Evolutionary conservation across 1,140 invertebrate genomes (phyloP).

Genomic region (Pseudachorutes palmiensis): DNA sequence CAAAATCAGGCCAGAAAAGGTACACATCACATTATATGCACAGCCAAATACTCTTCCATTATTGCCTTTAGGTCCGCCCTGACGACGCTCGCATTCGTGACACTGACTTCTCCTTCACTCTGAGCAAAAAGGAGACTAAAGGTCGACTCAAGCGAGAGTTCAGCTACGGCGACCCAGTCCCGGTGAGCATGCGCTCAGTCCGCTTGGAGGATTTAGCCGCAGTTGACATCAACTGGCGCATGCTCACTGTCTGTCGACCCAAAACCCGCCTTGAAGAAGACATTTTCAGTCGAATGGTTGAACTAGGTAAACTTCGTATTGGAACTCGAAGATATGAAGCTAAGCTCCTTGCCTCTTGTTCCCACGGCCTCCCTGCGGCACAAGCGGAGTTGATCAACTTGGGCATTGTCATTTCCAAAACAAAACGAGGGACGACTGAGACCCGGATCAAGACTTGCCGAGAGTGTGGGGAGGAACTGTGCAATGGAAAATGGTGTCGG

Average conservation of each 20-base stretch:
- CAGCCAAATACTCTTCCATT: neutral
- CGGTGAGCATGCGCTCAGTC: conserved; percentile 67
- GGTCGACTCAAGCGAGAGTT: conserved; percentile 21
- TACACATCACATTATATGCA: conserved; percentile 40
- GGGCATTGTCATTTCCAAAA: conserved; percentile 34
- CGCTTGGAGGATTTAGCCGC: conserved; percentile 68
- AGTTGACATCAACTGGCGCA: conserved; percentile 85
- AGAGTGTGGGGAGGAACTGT: conserved; percentile 78
- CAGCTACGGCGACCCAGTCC: conserved; percentile 61
- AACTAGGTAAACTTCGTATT: conserved; percentile 66
- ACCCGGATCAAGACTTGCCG: conserved; percentile 48
- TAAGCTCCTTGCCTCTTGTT: conserved; percentile 60
- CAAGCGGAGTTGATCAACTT: conserved; percentile 13
- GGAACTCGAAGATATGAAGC: conserved; percentile 58
- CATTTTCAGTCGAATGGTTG: conserved; percentile 50
- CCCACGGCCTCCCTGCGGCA: conserved; percentile 58
- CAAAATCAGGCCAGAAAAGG: conserved; percentile 78
- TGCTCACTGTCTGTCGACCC: conserved; percentile 76
- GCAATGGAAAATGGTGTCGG: conserved; percentile 54
- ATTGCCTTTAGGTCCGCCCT: conserved; percentile 42
- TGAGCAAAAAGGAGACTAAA: conserved; percentile 27
- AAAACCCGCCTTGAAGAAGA: conserved; percentile 75
- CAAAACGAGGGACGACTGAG: conserved; percentile 39
- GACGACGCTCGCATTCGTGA: conserved; percentile 59
- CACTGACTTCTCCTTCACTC: conserved; percentile 52